Conservation (phyloP, 2,797 vertebrate species). For the Pseudochromis fuscus region DNA sequence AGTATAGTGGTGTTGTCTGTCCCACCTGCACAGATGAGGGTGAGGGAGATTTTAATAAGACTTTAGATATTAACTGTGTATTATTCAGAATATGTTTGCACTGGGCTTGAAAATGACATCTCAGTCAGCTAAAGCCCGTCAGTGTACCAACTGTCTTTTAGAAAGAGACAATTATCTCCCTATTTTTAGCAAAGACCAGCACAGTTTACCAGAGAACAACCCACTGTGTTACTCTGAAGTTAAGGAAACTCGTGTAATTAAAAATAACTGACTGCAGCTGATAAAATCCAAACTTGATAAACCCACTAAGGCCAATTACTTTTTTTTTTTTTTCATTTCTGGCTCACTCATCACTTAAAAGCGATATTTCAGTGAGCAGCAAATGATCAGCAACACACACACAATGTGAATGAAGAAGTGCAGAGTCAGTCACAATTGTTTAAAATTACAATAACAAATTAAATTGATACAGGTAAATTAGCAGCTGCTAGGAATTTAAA, state of each 20-base stretch:
- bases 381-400: not conserved
- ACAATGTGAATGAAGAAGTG: conserved; percentile 16
- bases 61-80: no score
- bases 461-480: conserved; percentile 50
- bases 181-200: not conserved
- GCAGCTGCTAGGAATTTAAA: conserved; percentile 50
- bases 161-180: not conserved
- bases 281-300: not conserved
- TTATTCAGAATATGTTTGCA: no score
- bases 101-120: no score
- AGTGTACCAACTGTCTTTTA: not conserved
- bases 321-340: no score
- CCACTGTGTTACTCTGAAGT: not conserved
- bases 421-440: conserved; percentile 32
- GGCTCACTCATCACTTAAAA: not conserved
- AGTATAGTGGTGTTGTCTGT: no score
- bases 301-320: no score
- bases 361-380: not conserved
- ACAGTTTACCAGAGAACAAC: not conserved
- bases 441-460: conserved; percentile 55
- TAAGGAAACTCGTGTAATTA: not conserved
- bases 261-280: not conserved
- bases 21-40: no score
- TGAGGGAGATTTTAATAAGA: no score
- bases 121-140: no score